These are phyloP conservation scores for Ptychadena robeensis DNA, from an alignment of 2,797 vertebrate genomes.

Conservation along the genomic window DNA sequence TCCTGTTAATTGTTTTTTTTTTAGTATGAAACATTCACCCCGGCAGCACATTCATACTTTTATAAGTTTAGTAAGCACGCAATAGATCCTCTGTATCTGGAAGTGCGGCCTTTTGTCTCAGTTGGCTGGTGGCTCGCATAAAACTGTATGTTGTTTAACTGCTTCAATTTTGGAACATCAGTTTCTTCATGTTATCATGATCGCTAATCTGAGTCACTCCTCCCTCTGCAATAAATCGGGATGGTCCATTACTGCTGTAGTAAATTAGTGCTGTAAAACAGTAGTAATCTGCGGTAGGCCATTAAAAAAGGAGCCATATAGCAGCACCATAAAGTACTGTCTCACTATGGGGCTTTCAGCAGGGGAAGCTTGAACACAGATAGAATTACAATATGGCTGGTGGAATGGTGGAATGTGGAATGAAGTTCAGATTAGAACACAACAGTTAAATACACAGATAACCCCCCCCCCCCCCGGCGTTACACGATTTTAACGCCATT, in stretches of 20 bases:
- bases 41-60: conserved; percentile 18
- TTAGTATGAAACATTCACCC: neutral
- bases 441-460: no score
- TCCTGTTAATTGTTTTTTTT: conserved; percentile 20
- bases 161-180: conserved; percentile 46
- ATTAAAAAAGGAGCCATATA: conserved; percentile 38
- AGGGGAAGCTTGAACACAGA: neutral
- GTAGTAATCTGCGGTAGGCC: conserved; percentile 35
- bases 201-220: conserved; percentile 37
- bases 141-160: conserved; percentile 34
- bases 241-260: conserved; percentile 36
- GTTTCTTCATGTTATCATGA: conserved; percentile 43
- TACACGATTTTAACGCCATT: no score
- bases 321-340: conserved; percentile 40
- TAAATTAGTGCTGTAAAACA: conserved; percentile 52
- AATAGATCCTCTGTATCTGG: neutral
- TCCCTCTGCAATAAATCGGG: conserved; percentile 38
- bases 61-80: conserved; percentile 7
- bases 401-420: no score
- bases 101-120: conserved; percentile 11
- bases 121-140: conserved; percentile 25
- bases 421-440: neutral
- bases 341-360: conserved; percentile 38
- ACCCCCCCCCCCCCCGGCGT: no score
- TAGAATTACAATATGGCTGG: conserved; percentile 35